A percentile compares a stretch with the other conserved stretches of the same genome.
Conservation (phyloP, 1,140 invertebrate species). For the Drosophila bocki region DNA sequence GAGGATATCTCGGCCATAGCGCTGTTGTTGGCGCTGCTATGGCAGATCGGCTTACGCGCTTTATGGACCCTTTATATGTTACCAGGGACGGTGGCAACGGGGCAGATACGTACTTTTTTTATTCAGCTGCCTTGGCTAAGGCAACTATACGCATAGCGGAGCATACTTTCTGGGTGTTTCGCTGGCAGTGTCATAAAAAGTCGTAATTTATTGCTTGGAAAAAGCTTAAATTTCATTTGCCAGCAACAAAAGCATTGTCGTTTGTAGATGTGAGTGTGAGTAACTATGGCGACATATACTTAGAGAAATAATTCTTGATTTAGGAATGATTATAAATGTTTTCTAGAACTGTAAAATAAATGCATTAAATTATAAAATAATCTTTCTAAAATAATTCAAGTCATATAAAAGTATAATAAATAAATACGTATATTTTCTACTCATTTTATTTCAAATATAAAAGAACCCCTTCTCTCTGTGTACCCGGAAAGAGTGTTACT, state of each 20-base stretch:
- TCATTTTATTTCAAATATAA: not conserved
- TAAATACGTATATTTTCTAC: no score
- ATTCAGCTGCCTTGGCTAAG: slow-evolving; percentile 45
- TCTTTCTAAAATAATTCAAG: not conserved
- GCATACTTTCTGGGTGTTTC: slow-evolving; percentile 49
- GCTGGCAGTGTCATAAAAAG: slow-evolving; percentile 79
- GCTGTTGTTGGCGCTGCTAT: slow-evolving; percentile 51
- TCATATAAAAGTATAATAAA: no score
- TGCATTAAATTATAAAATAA: not conserved
- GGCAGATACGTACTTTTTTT: slow-evolving; percentile 20
- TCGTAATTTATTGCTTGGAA: slow-evolving; percentile 83
- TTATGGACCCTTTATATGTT: slow-evolving; percentile 65
- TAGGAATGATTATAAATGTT: not conserved
- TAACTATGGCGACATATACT: slow-evolving; percentile 56
- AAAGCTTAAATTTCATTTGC: slow-evolving; percentile 84
- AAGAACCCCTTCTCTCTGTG: not conserved
- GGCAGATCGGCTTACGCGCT: slow-evolving; percentile 78
- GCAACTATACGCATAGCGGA: slow-evolving; percentile 63
- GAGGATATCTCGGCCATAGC: slow-evolving; percentile 46
- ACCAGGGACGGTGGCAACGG: slow-evolving; percentile 13
- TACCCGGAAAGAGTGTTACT: slow-evolving; percentile 20
- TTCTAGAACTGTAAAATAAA: not conserved
- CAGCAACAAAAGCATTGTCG: slow-evolving; percentile 72
- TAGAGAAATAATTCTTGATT: not conserved
- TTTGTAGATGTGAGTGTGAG: slow-evolving; percentile 38